A percentile compares a stretch with the other conserved stretches of the same genome.
These are phyloP conservation scores for Paracentrotus lividus DNA, from an alignment of 53 echinoderm and acorn worm species.

Conservation along the genomic window DNA sequence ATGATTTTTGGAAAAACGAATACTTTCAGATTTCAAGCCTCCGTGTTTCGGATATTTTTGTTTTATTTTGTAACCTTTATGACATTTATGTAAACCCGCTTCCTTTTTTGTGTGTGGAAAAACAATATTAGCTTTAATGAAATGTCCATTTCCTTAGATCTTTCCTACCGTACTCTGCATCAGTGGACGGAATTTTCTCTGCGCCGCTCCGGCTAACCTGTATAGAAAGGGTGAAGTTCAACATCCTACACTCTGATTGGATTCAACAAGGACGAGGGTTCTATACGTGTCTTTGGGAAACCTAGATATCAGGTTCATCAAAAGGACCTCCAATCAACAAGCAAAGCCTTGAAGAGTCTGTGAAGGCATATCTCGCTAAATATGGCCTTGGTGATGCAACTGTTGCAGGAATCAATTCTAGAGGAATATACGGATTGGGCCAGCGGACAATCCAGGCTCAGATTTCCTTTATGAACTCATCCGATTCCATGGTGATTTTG, in stretches of 20 bases:
- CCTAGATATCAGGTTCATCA: neutral
- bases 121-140: no score
- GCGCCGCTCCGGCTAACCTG: slow-evolving; percentile 67
- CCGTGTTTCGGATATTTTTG: no score
- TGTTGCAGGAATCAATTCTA: slow-evolving; percentile 71
- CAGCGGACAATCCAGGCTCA: slow-evolving; percentile 76
- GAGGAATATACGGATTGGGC: slow-evolving; percentile 88
- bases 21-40: no score
- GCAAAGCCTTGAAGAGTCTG: neutral
- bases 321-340: slow-evolving; percentile 30
- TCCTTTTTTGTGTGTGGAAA: no score
- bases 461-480: slow-evolving; percentile 73
- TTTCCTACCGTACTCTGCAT: slow-evolving; percentile 14
- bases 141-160: slow-evolving; percentile 1
- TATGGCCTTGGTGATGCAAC: slow-evolving; percentile 64
- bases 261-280: slow-evolving; percentile 72
- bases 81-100: no score
- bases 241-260: neutral
- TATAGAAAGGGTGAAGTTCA: slow-evolving; percentile 52
- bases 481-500: slow-evolving; percentile 72
- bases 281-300: slow-evolving; percentile 2
- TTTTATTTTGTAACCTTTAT: no score
- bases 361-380: slow-evolving; percentile 1
- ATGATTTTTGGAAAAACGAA: no score
- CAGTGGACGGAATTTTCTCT: slow-evolving; percentile 78